Percentiles rank a stretch among this genome's conserved stretches.
phyloP scores from a whole-genome alignment of 2,113 vertebrate species.

The Brevimyrus niger region DNA sequence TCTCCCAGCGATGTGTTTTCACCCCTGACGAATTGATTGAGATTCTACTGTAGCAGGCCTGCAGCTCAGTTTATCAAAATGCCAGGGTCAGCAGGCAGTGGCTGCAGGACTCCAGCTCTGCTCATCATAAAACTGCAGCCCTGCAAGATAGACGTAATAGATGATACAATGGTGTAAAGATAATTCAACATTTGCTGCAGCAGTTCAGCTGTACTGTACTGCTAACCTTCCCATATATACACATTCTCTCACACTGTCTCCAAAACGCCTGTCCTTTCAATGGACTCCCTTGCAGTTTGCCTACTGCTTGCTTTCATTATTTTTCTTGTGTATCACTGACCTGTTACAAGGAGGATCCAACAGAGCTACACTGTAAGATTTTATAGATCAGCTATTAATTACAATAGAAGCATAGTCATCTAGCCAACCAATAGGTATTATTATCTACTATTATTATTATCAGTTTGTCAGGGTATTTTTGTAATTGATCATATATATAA shows the following conservation, averaged over 20 bases:
- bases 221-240: not conserved
- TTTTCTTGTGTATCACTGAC: not conserved
- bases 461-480: not conserved
- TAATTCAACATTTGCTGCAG: not conserved
- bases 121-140: conserved; percentile 23
- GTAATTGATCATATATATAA: not conserved
- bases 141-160: not conserved
- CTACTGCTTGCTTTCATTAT: not conserved
- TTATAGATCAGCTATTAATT: not conserved
- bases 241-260: not conserved
- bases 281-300: not conserved
- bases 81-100: conserved; percentile 37
- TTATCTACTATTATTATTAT: not conserved
- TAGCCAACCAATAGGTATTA: not conserved
- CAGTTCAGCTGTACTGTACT: not conserved
- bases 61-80: conserved; percentile 25
- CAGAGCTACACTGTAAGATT: not conserved
- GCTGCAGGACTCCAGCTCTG: conserved; percentile 18
- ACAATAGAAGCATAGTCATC: not conserved
- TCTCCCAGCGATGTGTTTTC: not conserved
- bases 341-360: not conserved
- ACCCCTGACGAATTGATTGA: conserved; percentile 33
- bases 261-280: not conserved
- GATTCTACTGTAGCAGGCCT: conserved; percentile 23
- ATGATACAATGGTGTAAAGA: not conserved